Evolutionary conservation across 2,888 invertebrate genomes (phyloP).

Genomic region (Cancer borealis): DNA sequence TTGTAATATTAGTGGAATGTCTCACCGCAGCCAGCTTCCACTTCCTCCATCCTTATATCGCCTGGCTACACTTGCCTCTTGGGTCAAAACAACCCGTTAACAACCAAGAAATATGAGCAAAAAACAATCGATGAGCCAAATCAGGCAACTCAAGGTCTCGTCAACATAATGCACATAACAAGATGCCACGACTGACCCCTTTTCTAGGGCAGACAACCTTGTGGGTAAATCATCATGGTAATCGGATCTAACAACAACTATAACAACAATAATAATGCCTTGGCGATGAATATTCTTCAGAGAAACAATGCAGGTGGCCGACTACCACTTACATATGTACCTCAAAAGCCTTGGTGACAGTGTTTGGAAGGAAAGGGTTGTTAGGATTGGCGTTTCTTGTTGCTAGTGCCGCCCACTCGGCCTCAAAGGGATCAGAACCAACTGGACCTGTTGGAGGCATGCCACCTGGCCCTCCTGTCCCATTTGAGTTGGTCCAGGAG

Average conservation of each 20-base stretch:
- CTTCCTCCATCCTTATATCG: neutral
- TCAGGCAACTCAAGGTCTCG: neutral
- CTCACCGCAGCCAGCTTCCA: neutral
- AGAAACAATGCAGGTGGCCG: neutral
- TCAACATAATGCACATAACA: neutral
- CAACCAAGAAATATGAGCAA: conserved; percentile 17
- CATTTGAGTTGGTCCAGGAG: conserved; percentile 66
- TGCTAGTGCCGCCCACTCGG: conserved; percentile 89
- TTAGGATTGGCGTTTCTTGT: conserved; percentile 82
- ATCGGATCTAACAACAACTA: conserved; percentile 40
- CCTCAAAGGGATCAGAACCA: conserved; percentile 88
- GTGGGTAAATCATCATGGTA: conserved; percentile 47
- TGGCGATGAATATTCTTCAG: conserved; percentile 36
- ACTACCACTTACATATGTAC: conserved; percentile 82
- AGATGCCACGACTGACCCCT: neutral
- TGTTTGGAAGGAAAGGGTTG: conserved; percentile 83
- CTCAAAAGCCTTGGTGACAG: conserved; percentile 83
- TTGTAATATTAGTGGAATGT: conserved; percentile 13
- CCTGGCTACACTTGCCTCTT: neutral
- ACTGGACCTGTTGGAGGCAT: conserved; percentile 17
- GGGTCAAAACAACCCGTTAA: neutral
- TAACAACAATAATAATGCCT: conserved; percentile 55
- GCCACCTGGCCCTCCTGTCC: conserved; percentile 52
- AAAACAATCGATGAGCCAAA: neutral
- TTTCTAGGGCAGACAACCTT: conserved; percentile 4